These are phyloP conservation scores for Brassicogethes aeneus DNA, from an alignment of 2,888 invertebrate species.

Conservation along the genomic window DNA sequence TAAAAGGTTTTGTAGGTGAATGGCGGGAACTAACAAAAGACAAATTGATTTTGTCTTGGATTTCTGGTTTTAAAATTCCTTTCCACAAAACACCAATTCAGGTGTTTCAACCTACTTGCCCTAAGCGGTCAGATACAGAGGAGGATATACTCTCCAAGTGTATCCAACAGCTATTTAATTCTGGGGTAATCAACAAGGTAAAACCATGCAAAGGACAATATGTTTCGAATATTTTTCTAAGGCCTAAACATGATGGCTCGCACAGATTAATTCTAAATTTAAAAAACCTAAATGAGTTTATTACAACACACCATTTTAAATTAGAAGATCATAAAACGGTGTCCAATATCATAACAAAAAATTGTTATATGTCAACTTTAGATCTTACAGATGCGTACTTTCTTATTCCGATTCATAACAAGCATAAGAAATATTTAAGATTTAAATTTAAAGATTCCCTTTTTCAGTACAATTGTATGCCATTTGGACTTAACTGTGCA, in stretches of 20 bases:
- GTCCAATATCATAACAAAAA: slow-evolving; percentile 4
- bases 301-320: slow-evolving; percentile 10
- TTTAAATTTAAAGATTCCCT: slow-evolving; percentile 9
- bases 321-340: slow-evolving; percentile 9
- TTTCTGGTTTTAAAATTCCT: neutral
- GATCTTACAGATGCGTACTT: slow-evolving; percentile 14
- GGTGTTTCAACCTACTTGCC: neutral
- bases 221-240: slow-evolving; percentile 9
- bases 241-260: slow-evolving; percentile 9
- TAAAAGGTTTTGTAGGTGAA: neutral
- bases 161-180: neutral
- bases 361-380: slow-evolving; percentile 7
- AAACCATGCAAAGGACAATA: slow-evolving; percentile 5
- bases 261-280: slow-evolving; percentile 9
- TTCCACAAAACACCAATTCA: neutral
- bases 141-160: neutral
- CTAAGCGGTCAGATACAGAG: neutral
- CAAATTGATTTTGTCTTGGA: neutral
- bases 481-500: slow-evolving; percentile 14
- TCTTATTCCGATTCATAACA: slow-evolving; percentile 9
- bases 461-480: slow-evolving; percentile 15
- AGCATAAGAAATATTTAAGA: slow-evolving; percentile 11
- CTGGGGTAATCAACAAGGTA: neutral
- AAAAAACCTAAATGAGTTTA: slow-evolving; percentile 10
- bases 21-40: neutral